Conservation (phyloP, 2,797 vertebrate genomes). For the Ambastaia sidthimunki region DNA sequence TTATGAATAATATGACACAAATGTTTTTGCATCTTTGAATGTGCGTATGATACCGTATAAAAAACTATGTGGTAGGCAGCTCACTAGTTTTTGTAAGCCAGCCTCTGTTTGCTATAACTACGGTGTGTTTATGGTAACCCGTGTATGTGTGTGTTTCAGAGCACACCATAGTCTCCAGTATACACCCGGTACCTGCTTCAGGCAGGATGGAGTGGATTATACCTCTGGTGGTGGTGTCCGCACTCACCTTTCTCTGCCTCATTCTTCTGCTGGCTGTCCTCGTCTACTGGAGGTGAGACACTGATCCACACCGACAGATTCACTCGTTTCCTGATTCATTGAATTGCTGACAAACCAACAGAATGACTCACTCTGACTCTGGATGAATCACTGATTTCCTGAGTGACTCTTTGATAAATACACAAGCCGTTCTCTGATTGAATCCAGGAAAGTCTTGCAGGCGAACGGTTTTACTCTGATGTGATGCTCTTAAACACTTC, state of each 20-base stretch:
- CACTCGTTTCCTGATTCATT: neutral
- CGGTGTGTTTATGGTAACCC: conserved; percentile 39
- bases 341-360: conserved; percentile 16
- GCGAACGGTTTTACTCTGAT: neutral
- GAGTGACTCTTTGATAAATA: conserved; percentile 6
- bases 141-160: conserved; percentile 71
- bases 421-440: neutral
- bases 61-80: no score
- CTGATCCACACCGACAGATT: conserved; percentile 15
- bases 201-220: conserved; percentile 91
- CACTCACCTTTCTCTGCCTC: conserved; percentile 90
- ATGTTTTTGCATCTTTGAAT: neutral
- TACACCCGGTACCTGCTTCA: conserved; percentile 73
- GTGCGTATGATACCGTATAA: neutral
- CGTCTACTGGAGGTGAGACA: conserved; percentile 90
- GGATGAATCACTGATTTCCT: conserved; percentile 15
- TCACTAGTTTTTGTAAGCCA: neutral
- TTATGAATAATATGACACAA: no score
- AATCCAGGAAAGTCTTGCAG: conserved; percentile 16
- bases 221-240: conserved; percentile 89
- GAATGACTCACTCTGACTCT: neutral
- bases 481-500: conserved; percentile 21
- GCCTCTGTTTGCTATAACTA: conserved; percentile 18
- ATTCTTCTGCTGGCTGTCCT: conserved; percentile 88
- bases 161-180: conserved; percentile 80